Conservation (phyloP, 2,797 vertebrate species). For the Notolabrus celidotus region DNA sequence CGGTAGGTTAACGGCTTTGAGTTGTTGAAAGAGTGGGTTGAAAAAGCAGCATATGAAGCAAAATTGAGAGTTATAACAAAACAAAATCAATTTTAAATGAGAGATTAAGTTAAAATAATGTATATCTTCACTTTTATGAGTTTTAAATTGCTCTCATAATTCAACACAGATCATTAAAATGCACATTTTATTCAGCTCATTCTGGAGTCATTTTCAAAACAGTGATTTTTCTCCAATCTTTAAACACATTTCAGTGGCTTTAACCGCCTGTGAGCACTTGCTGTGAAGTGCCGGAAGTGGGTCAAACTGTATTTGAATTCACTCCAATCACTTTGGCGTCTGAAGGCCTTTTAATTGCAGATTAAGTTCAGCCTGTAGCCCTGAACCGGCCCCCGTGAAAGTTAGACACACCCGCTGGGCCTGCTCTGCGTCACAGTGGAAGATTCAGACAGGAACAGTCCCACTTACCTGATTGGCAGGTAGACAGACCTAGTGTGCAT, state of each 20-base stretch:
- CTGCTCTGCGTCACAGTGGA: background rate
- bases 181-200: no score
- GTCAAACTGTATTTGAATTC: slow-evolving; percentile 32
- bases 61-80: no score
- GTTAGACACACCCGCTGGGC: background rate
- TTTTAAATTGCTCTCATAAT: background rate
- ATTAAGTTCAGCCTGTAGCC: slow-evolving; percentile 10
- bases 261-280: accelerated
- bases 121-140: no score
- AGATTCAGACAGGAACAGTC: slow-evolving; percentile 24
- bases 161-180: no score
- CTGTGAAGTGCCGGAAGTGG: slow-evolving; percentile 11
- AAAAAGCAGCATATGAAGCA: no score
- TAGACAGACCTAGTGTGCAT: slow-evolving; percentile 22
- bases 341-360: slow-evolving; percentile 28
- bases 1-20: background rate
- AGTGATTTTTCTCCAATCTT: background rate
- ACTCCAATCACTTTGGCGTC: slow-evolving; percentile 15
- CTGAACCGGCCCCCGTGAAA: background rate
- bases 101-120: no score
- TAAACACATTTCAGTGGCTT: background rate
- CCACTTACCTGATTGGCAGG: slow-evolving; percentile 30
- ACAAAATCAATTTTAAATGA: no score
- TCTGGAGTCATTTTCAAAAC: no score
- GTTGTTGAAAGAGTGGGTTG: background rate